Evolutionary conservation across 2,113 vertebrate species (phyloP), one percentile per base, ranked within the genome.

Genomic region (Zootoca vivipara): DNA sequence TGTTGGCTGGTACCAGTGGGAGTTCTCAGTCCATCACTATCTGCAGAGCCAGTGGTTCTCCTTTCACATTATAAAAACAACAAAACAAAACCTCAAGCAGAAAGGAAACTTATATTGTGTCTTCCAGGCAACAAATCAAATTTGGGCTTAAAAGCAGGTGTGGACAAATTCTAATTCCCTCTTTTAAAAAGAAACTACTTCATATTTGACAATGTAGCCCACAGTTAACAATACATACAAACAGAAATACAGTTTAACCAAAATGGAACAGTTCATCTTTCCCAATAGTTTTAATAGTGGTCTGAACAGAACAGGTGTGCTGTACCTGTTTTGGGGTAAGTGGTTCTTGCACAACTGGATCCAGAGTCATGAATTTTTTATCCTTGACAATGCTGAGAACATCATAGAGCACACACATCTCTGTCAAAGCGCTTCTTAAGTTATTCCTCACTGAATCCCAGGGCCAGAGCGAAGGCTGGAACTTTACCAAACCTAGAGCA

Each of bases 401-500:
- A 2, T 99, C 99, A 1, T 99, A 96, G 15, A 99, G 95, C 7
- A 99, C 99, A 77, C 99, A 99, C 98, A 99, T 99, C 95, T 99
- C 99, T 0, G 99, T 99, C 89, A 99, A 95, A 13, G 99, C 94
- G 0, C 98, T 97, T 81, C 99, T 96, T 87, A 99, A 90, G 90
- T 99, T 98, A 95, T 99, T 99, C 42, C 99, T 97, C 91, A 99
- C 99, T 0, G 98, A 98, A 95, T 99, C 99, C 99, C 99, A 99
- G 3, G 99, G 99, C 99, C 99, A 99, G 5, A 99, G 97, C 4
- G 98, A 99, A 0, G 99, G 99, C 78, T 99, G 99, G 92, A 99
- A 99, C 94, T 99, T 99, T 9, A 99, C 98, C 77, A 98, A 92
- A 2, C 97, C 99, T 99, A 85, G 33, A 83, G 74, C 81, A 64